Conservation (phyloP, 1,140 invertebrate genomes). For the Cylas formicarius region DNA sequence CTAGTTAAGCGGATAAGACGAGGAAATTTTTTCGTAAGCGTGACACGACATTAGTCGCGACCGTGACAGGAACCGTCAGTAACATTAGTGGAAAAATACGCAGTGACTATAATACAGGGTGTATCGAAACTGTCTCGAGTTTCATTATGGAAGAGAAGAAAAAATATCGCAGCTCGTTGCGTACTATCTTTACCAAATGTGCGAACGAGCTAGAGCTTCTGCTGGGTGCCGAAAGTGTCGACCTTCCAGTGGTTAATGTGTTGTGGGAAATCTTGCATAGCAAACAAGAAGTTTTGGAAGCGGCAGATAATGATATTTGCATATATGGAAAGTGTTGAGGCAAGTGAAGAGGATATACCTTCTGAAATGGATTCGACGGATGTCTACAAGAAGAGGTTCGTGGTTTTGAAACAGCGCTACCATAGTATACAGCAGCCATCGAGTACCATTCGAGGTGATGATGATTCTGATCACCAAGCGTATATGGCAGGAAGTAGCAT, state of each 20-base stretch:
- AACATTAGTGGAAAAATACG: no score
- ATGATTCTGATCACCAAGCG: not conserved
- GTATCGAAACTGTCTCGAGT: no score
- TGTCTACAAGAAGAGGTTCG: no score
- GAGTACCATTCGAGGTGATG: not conserved
- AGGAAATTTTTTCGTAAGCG: no score
- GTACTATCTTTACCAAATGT: constrained; percentile 5
- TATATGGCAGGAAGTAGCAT: no score
- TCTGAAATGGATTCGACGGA: no score
- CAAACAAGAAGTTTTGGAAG: no score
- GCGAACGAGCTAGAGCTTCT: constrained; percentile 9
- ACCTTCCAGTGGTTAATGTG: constrained; percentile 11
- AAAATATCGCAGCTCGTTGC: constrained; percentile 9
- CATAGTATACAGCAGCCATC: constrained; percentile 2
- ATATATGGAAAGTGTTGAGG: constrained; percentile 6
- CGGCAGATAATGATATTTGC: no score
- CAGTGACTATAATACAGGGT: no score
- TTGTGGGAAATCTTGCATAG: constrained; percentile 6
- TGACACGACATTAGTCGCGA: no score
- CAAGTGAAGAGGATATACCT: constrained; percentile 6
- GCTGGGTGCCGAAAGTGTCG: constrained; percentile 3
- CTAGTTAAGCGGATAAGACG: no score
- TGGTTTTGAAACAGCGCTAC: constrained; percentile 5
- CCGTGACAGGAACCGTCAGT: no score
- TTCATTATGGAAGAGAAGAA: constrained; percentile 7